Percentiles rank a stretch among this genome's conserved stretches.
phyloP scores from a whole-genome alignment of 2,888 invertebrate species.

The Acanthosepion esculentum region DNA sequence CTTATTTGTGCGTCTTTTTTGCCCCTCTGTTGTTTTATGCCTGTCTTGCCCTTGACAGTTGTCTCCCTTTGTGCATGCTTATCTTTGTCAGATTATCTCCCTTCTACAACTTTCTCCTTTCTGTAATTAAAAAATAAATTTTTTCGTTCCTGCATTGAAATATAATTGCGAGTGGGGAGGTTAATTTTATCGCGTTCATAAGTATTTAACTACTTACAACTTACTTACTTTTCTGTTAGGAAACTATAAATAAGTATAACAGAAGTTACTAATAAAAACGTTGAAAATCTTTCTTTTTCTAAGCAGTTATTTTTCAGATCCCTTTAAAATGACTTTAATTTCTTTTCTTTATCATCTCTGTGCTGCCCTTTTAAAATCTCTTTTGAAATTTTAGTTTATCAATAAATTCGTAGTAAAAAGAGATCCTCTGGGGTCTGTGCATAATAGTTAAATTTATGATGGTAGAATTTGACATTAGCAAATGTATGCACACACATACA shows the following conservation, averaged over 20 bases:
- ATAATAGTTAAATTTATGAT: not conserved
- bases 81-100: not conserved
- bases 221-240: too few relatives aligned
- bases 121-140: not conserved
- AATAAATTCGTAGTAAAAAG: constrained; percentile 2
- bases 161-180: too few relatives aligned
- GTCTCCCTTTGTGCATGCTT: constrained; percentile 8
- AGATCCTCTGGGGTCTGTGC: constrained; percentile 33
- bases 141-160: not conserved
- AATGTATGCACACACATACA: too few relatives aligned
- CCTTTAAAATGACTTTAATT: not conserved
- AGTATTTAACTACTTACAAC: too few relatives aligned
- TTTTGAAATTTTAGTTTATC: constrained; percentile 18
- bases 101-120: not conserved
- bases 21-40: constrained; percentile 9
- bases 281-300: not conserved
- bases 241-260: too few relatives aligned
- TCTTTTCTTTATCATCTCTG: not conserved
- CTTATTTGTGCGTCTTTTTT: not conserved
- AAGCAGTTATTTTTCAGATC: not conserved
- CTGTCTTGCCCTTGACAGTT: not conserved
- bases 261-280: not conserved
- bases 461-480: too few relatives aligned
- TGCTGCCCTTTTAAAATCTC: constrained; percentile 15
- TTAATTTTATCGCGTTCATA: too few relatives aligned